Evolutionary conservation across 2,113 vertebrate genomes (phyloP).

Genomic region (Platichthys flesus): DNA sequence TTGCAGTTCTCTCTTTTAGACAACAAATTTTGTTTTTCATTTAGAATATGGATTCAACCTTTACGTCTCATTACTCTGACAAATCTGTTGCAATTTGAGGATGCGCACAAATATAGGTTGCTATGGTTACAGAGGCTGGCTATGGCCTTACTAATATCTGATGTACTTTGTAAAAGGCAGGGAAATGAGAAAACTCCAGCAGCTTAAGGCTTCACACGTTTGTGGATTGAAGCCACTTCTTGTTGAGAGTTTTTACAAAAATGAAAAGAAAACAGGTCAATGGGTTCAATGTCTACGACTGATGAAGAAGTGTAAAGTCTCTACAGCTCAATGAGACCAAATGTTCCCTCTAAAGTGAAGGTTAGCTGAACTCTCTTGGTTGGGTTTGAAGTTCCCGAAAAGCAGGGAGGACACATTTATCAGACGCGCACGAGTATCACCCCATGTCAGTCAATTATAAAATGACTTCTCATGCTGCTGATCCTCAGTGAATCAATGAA

Average conservation of each 20-base stretch:
- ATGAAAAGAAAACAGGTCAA: too few relatives aligned
- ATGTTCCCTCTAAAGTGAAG: background rate
- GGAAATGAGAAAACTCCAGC: slow-evolving; percentile 23
- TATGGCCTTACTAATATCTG: slow-evolving; percentile 35
- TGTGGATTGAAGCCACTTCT: background rate
- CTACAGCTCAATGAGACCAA: background rate
- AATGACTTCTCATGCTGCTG: too few relatives aligned
- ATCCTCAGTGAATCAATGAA: too few relatives aligned
- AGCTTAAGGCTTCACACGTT: background rate
- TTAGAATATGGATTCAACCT: slow-evolving; percentile 19
- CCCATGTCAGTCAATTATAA: too few relatives aligned
- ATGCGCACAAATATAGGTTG: slow-evolving; percentile 46
- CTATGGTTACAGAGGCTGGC: slow-evolving; percentile 52
- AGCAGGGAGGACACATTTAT: too few relatives aligned
- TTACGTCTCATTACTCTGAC: background rate
- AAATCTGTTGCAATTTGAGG: slow-evolving; percentile 15
- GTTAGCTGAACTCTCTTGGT: too few relatives aligned
- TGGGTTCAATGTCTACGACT: too few relatives aligned
- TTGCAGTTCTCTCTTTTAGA: slow-evolving; percentile 11
- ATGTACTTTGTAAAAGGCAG: slow-evolving; percentile 12
- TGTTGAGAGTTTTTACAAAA: too few relatives aligned
- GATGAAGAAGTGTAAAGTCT: background rate
- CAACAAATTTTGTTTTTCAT: slow-evolving; percentile 28
- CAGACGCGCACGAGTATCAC: too few relatives aligned
- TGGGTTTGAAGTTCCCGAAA: too few relatives aligned